phyloP scores from a whole-genome alignment of 2,888 invertebrate genomes.

The Cephus pygmeus region DNA sequence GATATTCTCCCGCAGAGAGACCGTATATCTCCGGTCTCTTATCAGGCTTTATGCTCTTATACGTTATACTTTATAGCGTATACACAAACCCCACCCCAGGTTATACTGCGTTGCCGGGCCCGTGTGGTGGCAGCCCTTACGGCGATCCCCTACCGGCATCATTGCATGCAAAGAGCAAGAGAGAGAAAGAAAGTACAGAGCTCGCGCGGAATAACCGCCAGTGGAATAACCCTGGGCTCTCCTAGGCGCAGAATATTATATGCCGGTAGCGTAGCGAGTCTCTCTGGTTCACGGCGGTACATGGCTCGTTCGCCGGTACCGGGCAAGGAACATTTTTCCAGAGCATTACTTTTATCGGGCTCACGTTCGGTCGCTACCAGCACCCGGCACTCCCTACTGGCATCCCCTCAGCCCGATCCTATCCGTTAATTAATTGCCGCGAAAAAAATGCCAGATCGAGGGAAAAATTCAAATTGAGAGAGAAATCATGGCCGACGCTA shows the following conservation, averaged over 20 bases:
- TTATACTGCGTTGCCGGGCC: conserved; percentile 11
- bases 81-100: conserved; percentile 13
- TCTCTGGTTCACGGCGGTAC: conserved; percentile 16
- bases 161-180: conserved; percentile 34
- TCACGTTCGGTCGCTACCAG: conserved; percentile 27
- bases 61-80: conserved; percentile 56
- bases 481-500: conserved; percentile 29
- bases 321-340: conserved; percentile 52
- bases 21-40: conserved; percentile 53
- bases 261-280: conserved; percentile 36
- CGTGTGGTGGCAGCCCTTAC: conserved; percentile 31
- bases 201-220: conserved; percentile 17
- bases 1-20: conserved; percentile 24
- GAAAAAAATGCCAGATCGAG: conserved; percentile 18
- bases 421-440: conserved; percentile 50
- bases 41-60: conserved; percentile 58
- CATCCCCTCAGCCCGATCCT: conserved; percentile 30
- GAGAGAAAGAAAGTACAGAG: conserved; percentile 20
- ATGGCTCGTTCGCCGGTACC: neutral
- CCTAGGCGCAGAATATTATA: conserved; percentile 36
- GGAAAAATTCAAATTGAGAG: conserved; percentile 28
- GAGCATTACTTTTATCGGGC: conserved; percentile 55
- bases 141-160: conserved; percentile 11
- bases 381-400: conserved; percentile 13
- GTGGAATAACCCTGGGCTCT: neutral